phyloP scores from a whole-genome alignment of 2,888 invertebrate genomes.

The Volucella zonaria region DNA sequence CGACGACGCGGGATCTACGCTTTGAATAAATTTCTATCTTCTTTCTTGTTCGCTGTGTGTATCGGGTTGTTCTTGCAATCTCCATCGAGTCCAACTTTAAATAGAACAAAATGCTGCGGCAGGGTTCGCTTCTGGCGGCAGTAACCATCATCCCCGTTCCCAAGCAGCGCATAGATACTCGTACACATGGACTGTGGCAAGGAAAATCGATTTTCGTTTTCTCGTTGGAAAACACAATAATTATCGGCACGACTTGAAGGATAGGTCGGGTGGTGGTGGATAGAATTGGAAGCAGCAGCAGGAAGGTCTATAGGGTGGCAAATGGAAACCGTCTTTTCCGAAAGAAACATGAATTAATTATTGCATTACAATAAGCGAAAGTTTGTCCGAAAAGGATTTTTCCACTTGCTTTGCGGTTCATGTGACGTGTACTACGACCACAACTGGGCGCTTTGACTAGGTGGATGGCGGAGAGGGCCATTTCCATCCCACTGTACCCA shows the following conservation, averaged over 20 bases:
- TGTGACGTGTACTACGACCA: conserved; percentile 7
- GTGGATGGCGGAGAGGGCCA: not conserved
- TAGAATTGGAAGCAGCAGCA: too few relatives aligned
- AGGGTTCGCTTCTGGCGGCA: not conserved
- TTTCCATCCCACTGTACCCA: too few relatives aligned
- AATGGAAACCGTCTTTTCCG: conserved; percentile 23
- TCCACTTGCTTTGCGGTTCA: conserved; percentile 1
- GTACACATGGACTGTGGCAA: not conserved
- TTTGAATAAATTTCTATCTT: conserved; percentile 27
- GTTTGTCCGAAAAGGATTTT: conserved; percentile 43
- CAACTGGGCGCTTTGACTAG: too few relatives aligned
- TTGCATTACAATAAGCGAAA: conserved; percentile 32
- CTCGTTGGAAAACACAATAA: conserved; percentile 55
- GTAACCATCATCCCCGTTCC: not conserved
- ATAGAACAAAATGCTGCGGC: conserved; percentile 33
- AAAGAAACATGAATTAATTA: conserved; percentile 55
- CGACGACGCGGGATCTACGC: conserved; percentile 21
- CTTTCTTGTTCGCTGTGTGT: not conserved
- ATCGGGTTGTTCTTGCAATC: not conserved
- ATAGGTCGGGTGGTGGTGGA: not conserved
- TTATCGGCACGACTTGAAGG: conserved; percentile 29
- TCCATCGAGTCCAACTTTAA: conserved; percentile 29
- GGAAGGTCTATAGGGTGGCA: not conserved
- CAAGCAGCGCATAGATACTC: not conserved
- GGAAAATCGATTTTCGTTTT: conserved; percentile 47